phyloP scores from a whole-genome alignment of 2,797 vertebrate species.

The Myioborus miniatus region DNA sequence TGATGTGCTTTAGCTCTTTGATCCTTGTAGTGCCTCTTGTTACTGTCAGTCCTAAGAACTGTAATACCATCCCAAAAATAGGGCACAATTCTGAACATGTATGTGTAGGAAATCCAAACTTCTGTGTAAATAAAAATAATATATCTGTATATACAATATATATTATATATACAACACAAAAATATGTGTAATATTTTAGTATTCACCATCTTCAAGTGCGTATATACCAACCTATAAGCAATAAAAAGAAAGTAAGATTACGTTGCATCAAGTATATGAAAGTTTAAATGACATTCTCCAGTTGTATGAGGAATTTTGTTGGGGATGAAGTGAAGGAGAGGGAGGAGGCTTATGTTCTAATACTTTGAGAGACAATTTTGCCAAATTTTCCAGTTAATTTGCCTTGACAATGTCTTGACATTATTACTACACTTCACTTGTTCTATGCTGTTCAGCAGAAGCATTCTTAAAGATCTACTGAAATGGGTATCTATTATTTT shows the following conservation, averaged over 20 bases:
- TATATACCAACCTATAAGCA: not conserved
- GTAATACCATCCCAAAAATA: not conserved
- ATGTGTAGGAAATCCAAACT: not conserved
- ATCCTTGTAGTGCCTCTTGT: not conserved
- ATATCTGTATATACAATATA: not conserved
- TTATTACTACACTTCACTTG: not conserved
- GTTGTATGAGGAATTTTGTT: not conserved
- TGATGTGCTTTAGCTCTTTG: not conserved
- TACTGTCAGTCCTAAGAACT: not conserved
- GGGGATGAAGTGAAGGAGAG: not conserved
- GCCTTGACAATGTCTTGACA: not conserved
- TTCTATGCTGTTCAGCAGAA: not conserved
- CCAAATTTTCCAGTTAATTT: not conserved
- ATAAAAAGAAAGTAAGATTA: not conserved
- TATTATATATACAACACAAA: not conserved
- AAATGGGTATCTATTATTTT: not conserved
- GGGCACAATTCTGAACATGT: not conserved
- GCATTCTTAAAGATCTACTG: not conserved
- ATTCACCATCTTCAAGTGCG: not conserved
- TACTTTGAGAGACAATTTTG: not conserved
- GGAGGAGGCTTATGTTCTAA: not conserved
- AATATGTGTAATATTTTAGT: not conserved
- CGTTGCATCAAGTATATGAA: not conserved
- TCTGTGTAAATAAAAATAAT: not conserved
- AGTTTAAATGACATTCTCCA: not conserved